These are phyloP conservation scores for Aleadryas rufinucha DNA, from an alignment of 2,113 vertebrate species.

Conservation along the genomic window DNA sequence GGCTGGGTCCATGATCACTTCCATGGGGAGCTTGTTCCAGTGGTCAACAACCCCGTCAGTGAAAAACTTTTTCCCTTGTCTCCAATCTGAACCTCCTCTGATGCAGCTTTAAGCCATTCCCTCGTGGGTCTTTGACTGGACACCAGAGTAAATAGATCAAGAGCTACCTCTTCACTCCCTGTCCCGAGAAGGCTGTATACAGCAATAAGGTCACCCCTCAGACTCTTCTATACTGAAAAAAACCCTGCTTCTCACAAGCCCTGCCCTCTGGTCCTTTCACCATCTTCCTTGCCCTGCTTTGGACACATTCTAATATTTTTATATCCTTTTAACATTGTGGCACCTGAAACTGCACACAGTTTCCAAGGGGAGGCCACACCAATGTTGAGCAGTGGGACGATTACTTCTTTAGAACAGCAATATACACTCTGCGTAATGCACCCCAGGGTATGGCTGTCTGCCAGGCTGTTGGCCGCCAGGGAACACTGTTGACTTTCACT, in stretches of 20 bases:
- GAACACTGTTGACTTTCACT: background rate
- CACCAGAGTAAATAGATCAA: background rate
- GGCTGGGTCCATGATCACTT: background rate
- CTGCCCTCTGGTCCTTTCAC: background rate
- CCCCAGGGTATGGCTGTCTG: background rate
- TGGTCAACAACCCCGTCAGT: background rate
- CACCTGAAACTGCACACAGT: background rate
- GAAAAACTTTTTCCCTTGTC: background rate
- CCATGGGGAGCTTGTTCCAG: background rate
- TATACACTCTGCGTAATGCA: background rate
- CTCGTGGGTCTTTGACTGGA: accelerated
- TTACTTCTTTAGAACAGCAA: background rate
- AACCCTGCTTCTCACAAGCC: background rate
- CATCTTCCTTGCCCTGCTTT: background rate
- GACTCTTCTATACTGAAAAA: background rate
- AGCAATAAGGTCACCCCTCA: background rate
- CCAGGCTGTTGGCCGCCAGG: background rate
- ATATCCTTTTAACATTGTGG: background rate
- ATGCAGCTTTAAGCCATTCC: background rate
- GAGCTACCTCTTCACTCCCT: background rate
- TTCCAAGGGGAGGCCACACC: background rate
- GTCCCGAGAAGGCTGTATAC: background rate
- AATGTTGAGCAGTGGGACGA: background rate
- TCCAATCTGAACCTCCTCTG: background rate
- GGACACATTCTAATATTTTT: background rate